phyloP scores from a whole-genome alignment of 2,113 vertebrate genomes.

The Lonchura striata region DNA sequence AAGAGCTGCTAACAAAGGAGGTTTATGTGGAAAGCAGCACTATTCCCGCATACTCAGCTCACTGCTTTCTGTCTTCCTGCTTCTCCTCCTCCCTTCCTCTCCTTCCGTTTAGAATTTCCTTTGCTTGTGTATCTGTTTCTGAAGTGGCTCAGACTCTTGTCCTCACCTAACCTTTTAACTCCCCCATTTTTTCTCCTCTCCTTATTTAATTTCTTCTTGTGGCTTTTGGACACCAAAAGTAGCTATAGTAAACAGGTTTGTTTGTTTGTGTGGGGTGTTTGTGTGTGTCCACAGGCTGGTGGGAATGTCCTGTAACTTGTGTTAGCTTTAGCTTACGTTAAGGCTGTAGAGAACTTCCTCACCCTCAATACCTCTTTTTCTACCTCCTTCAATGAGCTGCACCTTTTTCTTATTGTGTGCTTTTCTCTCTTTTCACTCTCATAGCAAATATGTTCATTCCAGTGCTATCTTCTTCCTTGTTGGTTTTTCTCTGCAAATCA shows the following conservation, averaged over 20 bases:
- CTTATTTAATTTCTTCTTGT: not conserved
- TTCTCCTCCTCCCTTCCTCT: not conserved
- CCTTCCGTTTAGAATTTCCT: conserved; percentile 26
- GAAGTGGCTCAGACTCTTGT: not conserved
- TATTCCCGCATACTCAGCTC: conserved; percentile 10
- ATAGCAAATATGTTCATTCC: not conserved
- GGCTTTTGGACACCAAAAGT: not conserved
- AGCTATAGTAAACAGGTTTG: not conserved
- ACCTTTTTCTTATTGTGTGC: not conserved
- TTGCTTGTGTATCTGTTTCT: not conserved
- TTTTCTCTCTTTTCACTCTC: not conserved
- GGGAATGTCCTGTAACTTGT: not conserved
- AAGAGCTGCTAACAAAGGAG: conserved; percentile 26
- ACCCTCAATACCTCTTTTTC: not conserved
- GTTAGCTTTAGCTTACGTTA: not conserved
- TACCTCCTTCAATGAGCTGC: not conserved
- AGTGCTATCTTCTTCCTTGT: not conserved
- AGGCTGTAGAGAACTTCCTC: not conserved
- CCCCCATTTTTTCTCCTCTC: not conserved
- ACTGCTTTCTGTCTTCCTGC: not conserved
- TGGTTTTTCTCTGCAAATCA: not conserved
- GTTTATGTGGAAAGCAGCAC: not conserved
- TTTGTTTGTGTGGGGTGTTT: not conserved
- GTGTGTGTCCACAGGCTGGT: not conserved
- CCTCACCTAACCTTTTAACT: conserved; percentile 29